phyloP scores from a whole-genome alignment of 1,140 invertebrate genomes.

The Panulirus ornatus region DNA sequence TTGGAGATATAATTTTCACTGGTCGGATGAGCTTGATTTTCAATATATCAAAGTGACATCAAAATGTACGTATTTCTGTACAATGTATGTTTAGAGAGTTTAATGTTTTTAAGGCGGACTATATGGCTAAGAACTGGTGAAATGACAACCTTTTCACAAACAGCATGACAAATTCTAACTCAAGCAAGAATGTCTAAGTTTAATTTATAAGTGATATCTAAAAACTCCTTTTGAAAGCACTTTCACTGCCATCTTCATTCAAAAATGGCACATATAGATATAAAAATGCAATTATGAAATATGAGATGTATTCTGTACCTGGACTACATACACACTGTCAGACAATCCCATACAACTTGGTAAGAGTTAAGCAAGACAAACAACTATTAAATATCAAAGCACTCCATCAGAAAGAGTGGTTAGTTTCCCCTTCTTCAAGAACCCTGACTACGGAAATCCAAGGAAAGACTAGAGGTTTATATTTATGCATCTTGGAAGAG shows the following conservation, averaged over 20 bases:
- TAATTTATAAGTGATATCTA: neutral
- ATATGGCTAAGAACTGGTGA: neutral
- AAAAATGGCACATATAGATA: neutral
- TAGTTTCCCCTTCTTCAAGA: no score
- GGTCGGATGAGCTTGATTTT: no score
- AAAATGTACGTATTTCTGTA: no score
- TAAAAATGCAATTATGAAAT: neutral
- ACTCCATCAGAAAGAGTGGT: no score
- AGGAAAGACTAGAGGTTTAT: no score
- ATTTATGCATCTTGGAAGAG: no score
- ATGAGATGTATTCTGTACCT: no score
- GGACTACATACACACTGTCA: neutral
- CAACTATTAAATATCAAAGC: no score
- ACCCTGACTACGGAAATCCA: no score
- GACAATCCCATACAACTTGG: neutral
- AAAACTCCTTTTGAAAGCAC: neutral
- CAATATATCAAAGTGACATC: no score
- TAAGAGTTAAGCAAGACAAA: no score
- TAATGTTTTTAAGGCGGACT: neutral
- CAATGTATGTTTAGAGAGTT: neutral
- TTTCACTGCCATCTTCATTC: neutral
- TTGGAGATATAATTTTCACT: no score
- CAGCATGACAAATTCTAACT: neutral
- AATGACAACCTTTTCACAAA: neutral
- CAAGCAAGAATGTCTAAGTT: neutral